phyloP scores from a whole-genome alignment of 2,113 vertebrate species.

The Cygnus buccinator region DNA sequence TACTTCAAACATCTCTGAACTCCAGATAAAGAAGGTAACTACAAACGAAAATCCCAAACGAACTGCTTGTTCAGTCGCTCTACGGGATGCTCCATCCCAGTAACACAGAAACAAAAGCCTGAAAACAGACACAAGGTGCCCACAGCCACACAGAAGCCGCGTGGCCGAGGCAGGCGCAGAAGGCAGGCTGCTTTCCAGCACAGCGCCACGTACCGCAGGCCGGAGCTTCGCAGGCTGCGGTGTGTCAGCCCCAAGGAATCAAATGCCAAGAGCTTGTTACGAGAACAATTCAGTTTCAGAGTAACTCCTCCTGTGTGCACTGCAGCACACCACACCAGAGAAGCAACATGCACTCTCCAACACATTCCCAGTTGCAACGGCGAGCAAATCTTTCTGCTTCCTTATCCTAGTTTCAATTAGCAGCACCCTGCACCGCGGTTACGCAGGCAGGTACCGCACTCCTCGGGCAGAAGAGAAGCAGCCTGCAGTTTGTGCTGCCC shows the following conservation, averaged over 20 bases:
- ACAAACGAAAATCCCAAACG: background rate
- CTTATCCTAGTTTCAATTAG: background rate
- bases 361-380: background rate
- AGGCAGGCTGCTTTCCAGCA: background rate
- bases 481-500: background rate
- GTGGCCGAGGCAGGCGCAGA: background rate
- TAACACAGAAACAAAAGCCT: background rate
- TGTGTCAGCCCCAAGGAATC: fast-evolving
- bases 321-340: background rate
- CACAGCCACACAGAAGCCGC: background rate
- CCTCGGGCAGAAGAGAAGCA: fast-evolving
- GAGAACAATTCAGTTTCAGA: background rate
- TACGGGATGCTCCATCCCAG: fast-evolving
- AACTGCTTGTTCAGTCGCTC: background rate
- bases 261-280: background rate
- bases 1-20: background rate
- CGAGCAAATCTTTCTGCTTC: background rate
- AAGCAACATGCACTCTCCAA: background rate
- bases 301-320: background rate
- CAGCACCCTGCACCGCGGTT: background rate
- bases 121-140: background rate
- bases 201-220: background rate
- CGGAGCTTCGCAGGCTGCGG: background rate
- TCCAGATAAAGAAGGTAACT: background rate
- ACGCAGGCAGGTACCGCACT: background rate